Evolutionary conservation across 2,113 vertebrate genomes (phyloP).

Genomic region (Toxotes jaculatrix): DNA sequence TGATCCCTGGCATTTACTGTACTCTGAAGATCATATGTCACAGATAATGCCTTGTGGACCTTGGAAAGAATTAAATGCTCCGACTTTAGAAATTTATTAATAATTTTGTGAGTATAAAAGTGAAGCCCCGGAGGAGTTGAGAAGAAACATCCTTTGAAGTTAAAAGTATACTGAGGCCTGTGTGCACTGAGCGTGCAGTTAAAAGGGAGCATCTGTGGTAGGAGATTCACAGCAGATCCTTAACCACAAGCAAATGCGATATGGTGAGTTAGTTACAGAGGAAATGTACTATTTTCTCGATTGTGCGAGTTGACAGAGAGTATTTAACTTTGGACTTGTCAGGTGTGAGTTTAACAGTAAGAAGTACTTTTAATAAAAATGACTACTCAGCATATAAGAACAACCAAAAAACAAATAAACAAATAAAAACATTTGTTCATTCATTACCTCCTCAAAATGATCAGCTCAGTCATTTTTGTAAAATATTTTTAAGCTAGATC

Average conservation of each 20-base stretch:
- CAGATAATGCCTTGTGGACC: conserved; percentile 41
- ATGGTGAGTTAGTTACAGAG: background rate
- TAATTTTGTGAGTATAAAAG: conserved; percentile 6
- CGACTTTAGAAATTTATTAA: conserved; percentile 5
- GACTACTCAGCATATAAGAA: background rate
- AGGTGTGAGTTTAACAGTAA: background rate
- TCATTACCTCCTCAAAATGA: conserved; percentile 6
- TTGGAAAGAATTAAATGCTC: conserved; percentile 7
- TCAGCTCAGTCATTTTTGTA: background rate
- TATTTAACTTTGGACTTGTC: background rate
- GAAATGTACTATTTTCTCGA: background rate
- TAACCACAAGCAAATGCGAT: conserved; percentile 26
- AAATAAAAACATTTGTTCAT: background rate
- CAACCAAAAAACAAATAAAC: background rate
- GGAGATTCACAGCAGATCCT: conserved; percentile 25
- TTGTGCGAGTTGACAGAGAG: background rate
- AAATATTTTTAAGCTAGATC: background rate
- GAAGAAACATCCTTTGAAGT: conserved; percentile 1
- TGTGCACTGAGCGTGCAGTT: background rate
- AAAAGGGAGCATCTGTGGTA: conserved; percentile 5
- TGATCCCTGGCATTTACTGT: conserved; percentile 62
- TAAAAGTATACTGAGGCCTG: background rate
- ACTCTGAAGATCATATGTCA: conserved; percentile 41
- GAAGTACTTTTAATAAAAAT: background rate
- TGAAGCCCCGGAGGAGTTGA: background rate